Conservation (phyloP, 2,113 vertebrate species). For the Dendropsophus ebraccatus region DNA sequence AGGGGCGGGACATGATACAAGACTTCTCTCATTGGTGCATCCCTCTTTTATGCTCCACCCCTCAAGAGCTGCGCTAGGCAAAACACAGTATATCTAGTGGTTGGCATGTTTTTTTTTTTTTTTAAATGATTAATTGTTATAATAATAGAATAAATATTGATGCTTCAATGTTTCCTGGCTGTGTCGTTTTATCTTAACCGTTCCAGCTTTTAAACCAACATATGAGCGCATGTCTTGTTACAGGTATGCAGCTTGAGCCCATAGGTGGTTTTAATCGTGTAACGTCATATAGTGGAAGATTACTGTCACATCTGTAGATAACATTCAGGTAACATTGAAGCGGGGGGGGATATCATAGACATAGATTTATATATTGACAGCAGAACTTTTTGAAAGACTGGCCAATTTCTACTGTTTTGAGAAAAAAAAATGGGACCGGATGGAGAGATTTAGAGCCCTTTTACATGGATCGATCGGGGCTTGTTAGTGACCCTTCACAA, state of each 20-base stretch:
- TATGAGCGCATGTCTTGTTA: not conserved
- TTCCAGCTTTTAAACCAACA: not conserved
- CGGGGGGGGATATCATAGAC: not conserved
- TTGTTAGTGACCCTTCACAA: no score
- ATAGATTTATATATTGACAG: not conserved
- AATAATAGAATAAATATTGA: not conserved
- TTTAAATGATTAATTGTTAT: not conserved
- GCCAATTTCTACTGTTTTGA: no score
- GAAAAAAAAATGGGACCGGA: no score
- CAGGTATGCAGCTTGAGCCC: not conserved
- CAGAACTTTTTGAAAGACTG: not conserved
- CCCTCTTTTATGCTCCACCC: not conserved
- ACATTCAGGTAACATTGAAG: not conserved
- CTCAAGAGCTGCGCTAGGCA: not conserved
- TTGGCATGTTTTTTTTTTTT: not conserved
- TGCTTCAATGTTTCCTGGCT: no score
- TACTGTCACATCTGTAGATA: no score
- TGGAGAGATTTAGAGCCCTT: no score
- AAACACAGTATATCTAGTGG: not conserved
- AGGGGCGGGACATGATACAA: not conserved
- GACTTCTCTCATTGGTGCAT: not conserved
- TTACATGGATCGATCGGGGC: no score
- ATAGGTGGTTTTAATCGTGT: no score
- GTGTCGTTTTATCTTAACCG: no score
- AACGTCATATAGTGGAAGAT: no score